Percentiles rank a stretch among this genome's conserved stretches.
Evolutionary conservation across 2,888 invertebrate species (phyloP).

Genomic region (Suillia variegata): DNA sequence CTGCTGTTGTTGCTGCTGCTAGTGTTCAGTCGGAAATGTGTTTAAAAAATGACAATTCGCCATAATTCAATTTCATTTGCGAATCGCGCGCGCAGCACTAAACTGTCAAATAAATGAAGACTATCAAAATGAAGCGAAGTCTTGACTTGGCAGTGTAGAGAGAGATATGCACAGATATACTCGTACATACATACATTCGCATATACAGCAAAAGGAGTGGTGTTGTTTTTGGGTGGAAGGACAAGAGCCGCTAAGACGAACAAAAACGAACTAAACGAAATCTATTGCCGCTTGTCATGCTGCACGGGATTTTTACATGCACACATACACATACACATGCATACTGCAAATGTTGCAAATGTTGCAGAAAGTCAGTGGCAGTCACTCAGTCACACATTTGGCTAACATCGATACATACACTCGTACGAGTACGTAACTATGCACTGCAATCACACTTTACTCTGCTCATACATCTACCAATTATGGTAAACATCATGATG

Average conservation of each 20-base stretch:
- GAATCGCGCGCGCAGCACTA: conserved; percentile 1
- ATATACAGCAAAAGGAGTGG: too few relatives aligned
- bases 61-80: conserved; percentile 38
- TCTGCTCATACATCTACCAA: neutral
- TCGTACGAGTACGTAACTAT: too few relatives aligned
- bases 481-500: conserved; percentile 4
- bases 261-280: conserved; percentile 2
- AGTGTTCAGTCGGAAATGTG: conserved; percentile 28
- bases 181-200: too few relatives aligned
- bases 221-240: too few relatives aligned
- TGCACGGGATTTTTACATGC: neutral
- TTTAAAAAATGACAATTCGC: conserved; percentile 37
- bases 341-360: neutral
- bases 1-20: neutral
- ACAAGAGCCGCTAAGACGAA: too few relatives aligned
- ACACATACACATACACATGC: neutral
- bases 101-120: conserved; percentile 6
- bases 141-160: conserved; percentile 3
- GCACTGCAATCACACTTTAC: too few relatives aligned
- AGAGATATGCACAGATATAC: too few relatives aligned
- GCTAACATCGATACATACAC: too few relatives aligned
- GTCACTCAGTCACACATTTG: too few relatives aligned
- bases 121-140: neutral
- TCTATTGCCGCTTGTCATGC: conserved; percentile 11
- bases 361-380: too few relatives aligned